Conservation (phyloP, 1,140 invertebrate species). For the Stenopsyche tienmushanensis region DNA sequence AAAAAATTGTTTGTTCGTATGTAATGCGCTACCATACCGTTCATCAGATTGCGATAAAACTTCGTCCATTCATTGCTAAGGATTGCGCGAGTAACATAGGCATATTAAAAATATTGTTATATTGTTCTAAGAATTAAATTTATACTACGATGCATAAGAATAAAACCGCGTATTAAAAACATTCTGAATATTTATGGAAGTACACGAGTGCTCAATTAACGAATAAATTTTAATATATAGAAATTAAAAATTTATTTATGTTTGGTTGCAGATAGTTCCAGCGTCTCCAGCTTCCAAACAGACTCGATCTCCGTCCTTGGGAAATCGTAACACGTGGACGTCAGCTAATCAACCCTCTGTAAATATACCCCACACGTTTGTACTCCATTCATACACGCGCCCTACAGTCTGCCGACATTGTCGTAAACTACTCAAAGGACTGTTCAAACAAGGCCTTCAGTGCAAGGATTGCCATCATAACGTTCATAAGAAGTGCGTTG, state of each 20-base stretch:
- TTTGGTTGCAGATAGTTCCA: conserved; percentile 35
- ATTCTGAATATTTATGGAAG: too few relatives aligned
- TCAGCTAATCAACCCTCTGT: conserved; percentile 59
- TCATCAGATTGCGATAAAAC: too few relatives aligned
- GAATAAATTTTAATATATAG: background rate
- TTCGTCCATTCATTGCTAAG: too few relatives aligned
- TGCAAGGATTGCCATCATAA: conserved; percentile 99
- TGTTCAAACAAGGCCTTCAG: conserved; percentile 96
- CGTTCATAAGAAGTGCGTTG: conserved; percentile 95
- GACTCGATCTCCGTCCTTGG: conserved; percentile 72
- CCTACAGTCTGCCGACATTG: conserved; percentile 96
- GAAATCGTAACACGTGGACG: conserved; percentile 58
- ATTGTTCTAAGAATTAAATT: too few relatives aligned
- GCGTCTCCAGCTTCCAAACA: conserved; percentile 46
- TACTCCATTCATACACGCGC: conserved; percentile 89
- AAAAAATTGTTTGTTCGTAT: too few relatives aligned
- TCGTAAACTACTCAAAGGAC: conserved; percentile 91
- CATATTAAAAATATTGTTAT: too few relatives aligned
- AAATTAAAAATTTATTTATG: background rate
- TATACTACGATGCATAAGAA: too few relatives aligned
- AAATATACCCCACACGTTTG: conserved; percentile 90
- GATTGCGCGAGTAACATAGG: too few relatives aligned
- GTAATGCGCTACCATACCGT: too few relatives aligned
- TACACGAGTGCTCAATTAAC: background rate
- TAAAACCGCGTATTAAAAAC: too few relatives aligned